Base-by-base conservation (phyloP, 2,113 vertebrate species). In the Limnothrissa miodon region DNA sequence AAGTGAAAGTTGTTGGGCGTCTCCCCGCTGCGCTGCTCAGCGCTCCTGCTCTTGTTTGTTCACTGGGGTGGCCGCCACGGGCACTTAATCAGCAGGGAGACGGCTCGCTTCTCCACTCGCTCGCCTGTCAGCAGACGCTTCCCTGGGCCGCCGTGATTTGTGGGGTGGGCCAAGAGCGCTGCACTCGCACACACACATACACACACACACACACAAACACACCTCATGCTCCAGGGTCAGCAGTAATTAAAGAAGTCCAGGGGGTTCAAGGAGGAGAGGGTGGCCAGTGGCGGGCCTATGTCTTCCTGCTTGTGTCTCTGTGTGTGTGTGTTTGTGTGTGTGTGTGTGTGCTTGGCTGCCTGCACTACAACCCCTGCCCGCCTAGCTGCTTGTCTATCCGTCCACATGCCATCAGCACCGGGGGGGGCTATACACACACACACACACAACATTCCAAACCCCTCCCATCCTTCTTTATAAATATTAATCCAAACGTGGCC, bases 401-500 rank as follows among this genome's bases (percentile, higher is more conserved):
- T 45, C 23, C 39, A 89, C 92, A 89, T 87, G 42, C 62, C 80
- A 0, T 86, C 90, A 90, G 91, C 90, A 91, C 93, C 93, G 93
- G 92, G 91, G 89, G 85, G 94, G 88, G 93, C 95, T 94, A 29
- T 5, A 25, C 59, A 15, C 39, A 45, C 39, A 70, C 83, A 62
- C 62, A 66, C 46, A 81, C 83, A 85, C 78, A 62, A 87, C 17
- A 48, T 48, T 19, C 78, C 45, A 78, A 53, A 56, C 82, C 91
- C 19, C 15, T 21, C 1, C 48, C 87, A 87, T 84, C 70, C 45
- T 78, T 84, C 90, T 92, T 94, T 95, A 95, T 95, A 95, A 95
- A 96, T 96, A 96, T 96, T 95, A 95, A 96, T 95, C 95, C 93
- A 95, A 94, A 94, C 92, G 94, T 92, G 94, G 93, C 92, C 94